Evolutionary conservation across 2,113 vertebrate species (phyloP).

Genomic region (Melanotaenia duboulayi): DNA sequence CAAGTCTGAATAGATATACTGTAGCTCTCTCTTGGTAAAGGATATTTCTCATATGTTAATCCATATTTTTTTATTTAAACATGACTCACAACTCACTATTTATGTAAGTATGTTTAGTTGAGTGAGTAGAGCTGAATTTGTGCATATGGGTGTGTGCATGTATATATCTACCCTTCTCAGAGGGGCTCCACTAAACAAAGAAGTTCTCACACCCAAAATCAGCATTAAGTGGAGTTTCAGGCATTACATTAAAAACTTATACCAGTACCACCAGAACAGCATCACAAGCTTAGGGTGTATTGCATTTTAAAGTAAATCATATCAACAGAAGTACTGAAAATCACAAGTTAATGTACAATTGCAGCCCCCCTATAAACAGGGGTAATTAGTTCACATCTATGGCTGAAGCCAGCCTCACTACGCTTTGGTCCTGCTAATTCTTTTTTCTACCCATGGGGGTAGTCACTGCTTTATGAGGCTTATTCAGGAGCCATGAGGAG

Average conservation of each 20-base stretch:
- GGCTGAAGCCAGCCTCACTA: conserved; percentile 38
- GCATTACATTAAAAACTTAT: too few relatives aligned
- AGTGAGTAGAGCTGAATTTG: neutral
- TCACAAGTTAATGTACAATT: conserved; percentile 8
- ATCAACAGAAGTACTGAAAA: neutral
- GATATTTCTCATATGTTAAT: neutral
- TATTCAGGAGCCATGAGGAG: conserved; percentile 62
- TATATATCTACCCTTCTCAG: conserved; percentile 52
- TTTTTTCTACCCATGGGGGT: conserved; percentile 14
- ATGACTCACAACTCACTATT: conserved; percentile 1
- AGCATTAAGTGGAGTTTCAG: too few relatives aligned
- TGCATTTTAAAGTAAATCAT: neutral
- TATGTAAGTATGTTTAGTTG: neutral
- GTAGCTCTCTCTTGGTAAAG: neutral
- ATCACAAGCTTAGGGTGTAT: too few relatives aligned
- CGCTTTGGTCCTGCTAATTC: conserved; percentile 12
- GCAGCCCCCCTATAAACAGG: conserved; percentile 8
- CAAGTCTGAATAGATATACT: neutral
- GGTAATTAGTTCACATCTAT: conserved; percentile 46
- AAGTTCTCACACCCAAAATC: conserved; percentile 25
- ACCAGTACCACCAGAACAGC: too few relatives aligned
- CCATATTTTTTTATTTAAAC: neutral
- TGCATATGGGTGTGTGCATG: neutral
- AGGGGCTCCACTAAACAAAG: conserved; percentile 16
- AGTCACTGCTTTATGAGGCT: conserved; percentile 49